phyloP scores from a whole-genome alignment of 1,140 invertebrate genomes.

The Leptoteleia sp. region DNA sequence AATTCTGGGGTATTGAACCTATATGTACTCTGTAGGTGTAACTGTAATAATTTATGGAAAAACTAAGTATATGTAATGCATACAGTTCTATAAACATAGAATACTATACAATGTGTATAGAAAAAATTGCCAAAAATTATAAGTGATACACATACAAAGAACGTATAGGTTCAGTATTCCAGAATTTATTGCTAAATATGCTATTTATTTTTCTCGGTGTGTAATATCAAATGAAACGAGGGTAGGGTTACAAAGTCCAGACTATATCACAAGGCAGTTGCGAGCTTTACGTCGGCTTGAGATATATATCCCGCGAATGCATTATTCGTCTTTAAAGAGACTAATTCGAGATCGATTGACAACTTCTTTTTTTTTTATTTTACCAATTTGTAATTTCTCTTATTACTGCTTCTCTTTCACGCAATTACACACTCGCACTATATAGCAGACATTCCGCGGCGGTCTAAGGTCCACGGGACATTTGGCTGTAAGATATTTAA shows the following conservation, averaged over 20 bases:
- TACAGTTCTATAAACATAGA: too few relatives aligned
- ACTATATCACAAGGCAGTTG: slow-evolving; percentile 81
- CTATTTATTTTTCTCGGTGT: too few relatives aligned
- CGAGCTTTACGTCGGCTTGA: slow-evolving; percentile 75
- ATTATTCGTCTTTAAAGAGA: slow-evolving; percentile 57
- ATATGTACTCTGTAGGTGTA: too few relatives aligned
- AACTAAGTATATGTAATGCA: too few relatives aligned
- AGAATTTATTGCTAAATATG: too few relatives aligned
- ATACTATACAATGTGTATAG: too few relatives aligned
- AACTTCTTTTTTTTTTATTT: slow-evolving; percentile 45
- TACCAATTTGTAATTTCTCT: slow-evolving; percentile 52
- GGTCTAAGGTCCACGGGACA: slow-evolving; percentile 77
- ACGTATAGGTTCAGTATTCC: too few relatives aligned
- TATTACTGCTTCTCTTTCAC: slow-evolving; percentile 51
- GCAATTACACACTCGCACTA: slow-evolving; percentile 51
- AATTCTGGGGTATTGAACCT: too few relatives aligned
- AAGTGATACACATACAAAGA: too few relatives aligned
- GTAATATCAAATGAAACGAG: too few relatives aligned
- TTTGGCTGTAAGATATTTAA: slow-evolving; percentile 73
- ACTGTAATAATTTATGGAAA: too few relatives aligned
- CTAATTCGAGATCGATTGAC: slow-evolving; percentile 65
- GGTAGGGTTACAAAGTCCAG: slow-evolving; percentile 76
- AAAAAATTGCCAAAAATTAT: too few relatives aligned
- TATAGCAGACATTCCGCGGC: slow-evolving; percentile 71
- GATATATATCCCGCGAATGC: slow-evolving; percentile 61